A percentile compares a stretch with the other conserved stretches of the same genome.
Evolutionary conservation across 1,140 invertebrate genomes (phyloP).

Genomic region (Gryllus bimaculatus): DNA sequence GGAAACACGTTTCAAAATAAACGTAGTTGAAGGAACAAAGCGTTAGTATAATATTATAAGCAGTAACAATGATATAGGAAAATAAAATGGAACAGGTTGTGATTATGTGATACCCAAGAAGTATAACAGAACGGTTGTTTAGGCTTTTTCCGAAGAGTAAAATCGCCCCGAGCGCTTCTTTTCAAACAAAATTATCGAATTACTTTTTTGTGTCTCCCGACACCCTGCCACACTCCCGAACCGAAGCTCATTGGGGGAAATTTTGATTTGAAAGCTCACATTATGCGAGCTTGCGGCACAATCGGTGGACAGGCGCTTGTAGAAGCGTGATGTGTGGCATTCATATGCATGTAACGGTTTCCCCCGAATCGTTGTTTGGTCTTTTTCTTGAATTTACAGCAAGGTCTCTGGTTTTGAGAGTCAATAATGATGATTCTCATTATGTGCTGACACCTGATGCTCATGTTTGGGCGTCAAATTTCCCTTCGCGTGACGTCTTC

Average conservation of each 20-base stretch:
- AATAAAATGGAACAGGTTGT: no score
- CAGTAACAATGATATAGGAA: no score
- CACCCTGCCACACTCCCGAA: not conserved
- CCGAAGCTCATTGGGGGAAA: not conserved
- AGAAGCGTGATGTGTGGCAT: not conserved
- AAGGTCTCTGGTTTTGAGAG: not conserved
- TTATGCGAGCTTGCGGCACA: not conserved
- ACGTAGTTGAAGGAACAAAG: no score
- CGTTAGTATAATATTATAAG: no score
- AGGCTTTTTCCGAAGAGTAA: no score
- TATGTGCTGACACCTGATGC: not conserved
- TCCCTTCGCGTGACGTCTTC: not conserved
- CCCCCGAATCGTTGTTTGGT: no score
- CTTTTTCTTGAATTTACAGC: not conserved
- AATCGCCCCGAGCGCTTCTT: not conserved
- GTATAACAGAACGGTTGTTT: no score
- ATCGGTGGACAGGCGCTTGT: not conserved
- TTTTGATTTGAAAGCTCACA: not conserved
- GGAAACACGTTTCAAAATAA: no score
- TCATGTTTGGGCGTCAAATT: not conserved
- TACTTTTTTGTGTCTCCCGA: not conserved
- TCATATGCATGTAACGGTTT: not conserved
- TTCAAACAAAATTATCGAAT: not conserved
- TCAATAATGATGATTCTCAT: not conserved
- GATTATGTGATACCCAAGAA: no score